Evolutionary conservation across 2,113 vertebrate species (phyloP), one percentile per base, ranked within the genome.

Genomic region (Nicator chloris): DNA sequence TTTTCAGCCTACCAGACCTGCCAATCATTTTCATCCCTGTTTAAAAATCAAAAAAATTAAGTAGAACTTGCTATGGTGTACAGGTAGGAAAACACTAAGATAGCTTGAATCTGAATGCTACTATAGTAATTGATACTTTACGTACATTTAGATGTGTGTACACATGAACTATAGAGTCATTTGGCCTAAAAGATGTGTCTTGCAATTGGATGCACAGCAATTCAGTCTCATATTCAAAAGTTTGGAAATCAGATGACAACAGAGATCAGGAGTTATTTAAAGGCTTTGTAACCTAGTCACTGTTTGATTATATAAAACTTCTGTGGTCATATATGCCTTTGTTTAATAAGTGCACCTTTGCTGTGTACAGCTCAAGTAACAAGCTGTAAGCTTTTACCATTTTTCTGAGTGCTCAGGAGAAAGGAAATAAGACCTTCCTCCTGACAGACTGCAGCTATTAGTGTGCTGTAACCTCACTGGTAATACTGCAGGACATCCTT

Each of bases 161-260:
- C 73, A 89, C 40, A 63, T 42, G 31, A 69, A 47, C 53, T 94
- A 17, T 30, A 19, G 56, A 44, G 35, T 71, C 39, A 89, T 86
- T 68, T 84, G 92, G 61, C 61, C 45, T 91, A 76, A 79, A 68
- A 90, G 64, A 40, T 33, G 69, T 96, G 72, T 91, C 91, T 95
- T 96, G 81, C 78, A 84, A 57, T 42, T 81, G 78, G 42, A 91
- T 0, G 1, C 66, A 73, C 35, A 65, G 68, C 54, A 81, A 12
- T 86, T 90, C 71, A 91, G 54, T 84, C 69, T 82, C 11, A 4
- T 11, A 11, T 60, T 70, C 50, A 37, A 44, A 56, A 64, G 20
- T 39, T 47, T 86, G 28, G 66, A 81, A 71, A 39, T 83, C 44
- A 53, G 30, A 28, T 49, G n/a, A 35, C 85, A 84, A 47, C 28